phyloP scores from a whole-genome alignment of 2,113 vertebrate species.

The Antigone vipio region DNA sequence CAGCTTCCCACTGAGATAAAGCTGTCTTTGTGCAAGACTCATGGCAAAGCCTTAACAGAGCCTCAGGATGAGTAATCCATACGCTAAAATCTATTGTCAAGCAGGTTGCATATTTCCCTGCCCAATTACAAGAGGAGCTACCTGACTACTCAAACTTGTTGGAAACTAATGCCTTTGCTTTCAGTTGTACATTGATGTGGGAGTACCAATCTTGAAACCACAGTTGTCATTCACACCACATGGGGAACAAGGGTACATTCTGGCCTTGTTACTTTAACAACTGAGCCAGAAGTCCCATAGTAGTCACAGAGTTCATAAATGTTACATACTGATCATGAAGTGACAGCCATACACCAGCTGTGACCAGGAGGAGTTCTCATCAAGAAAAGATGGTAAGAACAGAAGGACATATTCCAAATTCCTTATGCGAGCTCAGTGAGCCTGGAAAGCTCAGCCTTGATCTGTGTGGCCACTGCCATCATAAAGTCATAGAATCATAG shows the following conservation, averaged over 20 bases:
- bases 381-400: neutral
- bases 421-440: neutral
- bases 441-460: neutral
- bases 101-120: neutral
- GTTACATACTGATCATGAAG: neutral
- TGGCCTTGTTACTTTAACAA: neutral
- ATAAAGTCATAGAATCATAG: no score
- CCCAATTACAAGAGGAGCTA: neutral
- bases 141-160: neutral
- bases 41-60: neutral
- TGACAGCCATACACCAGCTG: neutral
- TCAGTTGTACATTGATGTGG: neutral
- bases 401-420: neutral
- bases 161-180: neutral
- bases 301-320: neutral
- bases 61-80: neutral
- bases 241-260: neutral
- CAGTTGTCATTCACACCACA: neutral
- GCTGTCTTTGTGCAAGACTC: neutral
- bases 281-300: neutral
- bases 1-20: neutral
- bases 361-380: neutral
- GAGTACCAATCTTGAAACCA: neutral
- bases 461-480: neutral
- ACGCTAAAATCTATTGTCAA: accelerated